Conservation (phyloP, 1,140 invertebrate genomes). For the Micrasema minimum region DNA sequence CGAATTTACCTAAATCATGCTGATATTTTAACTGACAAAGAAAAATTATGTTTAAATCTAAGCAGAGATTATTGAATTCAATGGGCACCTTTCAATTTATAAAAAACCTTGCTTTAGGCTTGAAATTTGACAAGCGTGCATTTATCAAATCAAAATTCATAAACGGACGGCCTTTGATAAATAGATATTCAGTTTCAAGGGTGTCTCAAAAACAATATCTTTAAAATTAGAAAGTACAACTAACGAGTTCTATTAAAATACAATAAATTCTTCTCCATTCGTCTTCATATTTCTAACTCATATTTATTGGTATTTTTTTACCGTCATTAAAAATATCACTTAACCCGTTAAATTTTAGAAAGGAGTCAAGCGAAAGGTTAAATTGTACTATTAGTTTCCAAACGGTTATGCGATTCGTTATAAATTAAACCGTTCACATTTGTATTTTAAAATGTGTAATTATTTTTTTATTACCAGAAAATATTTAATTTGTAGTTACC, state of each 20-base stretch:
- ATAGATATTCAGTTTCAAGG: no score
- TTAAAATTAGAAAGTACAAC: constrained; percentile 1
- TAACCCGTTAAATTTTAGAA: constrained; percentile 29
- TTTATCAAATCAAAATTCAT: no score
- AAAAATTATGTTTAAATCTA: no score
- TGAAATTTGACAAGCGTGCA: no score
- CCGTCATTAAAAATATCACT: constrained; percentile 30
- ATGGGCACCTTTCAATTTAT: not conserved
- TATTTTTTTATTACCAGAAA: no score
- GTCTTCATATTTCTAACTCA: constrained; percentile 34
- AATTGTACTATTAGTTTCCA: constrained; percentile 13
- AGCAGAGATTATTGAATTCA: no score
- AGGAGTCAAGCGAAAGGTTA: constrained; percentile 30
- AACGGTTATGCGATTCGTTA: constrained; percentile 12
- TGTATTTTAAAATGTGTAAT: not conserved
- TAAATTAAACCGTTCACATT: constrained; percentile 34
- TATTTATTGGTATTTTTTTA: constrained; percentile 21
- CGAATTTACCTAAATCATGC: no score
- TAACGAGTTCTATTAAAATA: not conserved
- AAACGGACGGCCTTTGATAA: no score
- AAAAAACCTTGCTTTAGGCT: not conserved
- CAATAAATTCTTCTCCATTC: constrained; percentile 6
- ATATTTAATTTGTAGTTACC: no score
- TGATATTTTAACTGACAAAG: no score
- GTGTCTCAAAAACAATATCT: no score